Base-by-base conservation (phyloP, 2,888 invertebrate genomes). In the Pristionchus japonicus region DNA sequence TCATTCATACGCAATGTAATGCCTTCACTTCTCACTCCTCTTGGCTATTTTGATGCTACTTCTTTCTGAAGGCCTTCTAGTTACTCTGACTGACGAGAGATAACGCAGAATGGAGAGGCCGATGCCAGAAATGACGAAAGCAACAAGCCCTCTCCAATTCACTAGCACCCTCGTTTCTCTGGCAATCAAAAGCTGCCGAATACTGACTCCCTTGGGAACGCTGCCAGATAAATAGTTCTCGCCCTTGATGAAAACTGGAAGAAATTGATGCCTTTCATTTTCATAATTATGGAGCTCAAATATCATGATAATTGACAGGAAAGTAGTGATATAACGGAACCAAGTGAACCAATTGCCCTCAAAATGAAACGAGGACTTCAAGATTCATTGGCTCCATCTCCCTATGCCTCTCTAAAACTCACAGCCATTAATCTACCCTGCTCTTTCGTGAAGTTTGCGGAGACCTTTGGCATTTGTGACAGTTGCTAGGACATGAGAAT, bases 31-130 rank as follows among this genome's bases (percentile, higher is more conserved):
- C 70, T 20, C 70, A 15, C 70, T n/a, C n/a, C n/a, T n/a, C n/a
- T n/a, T n/a, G n/a, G n/a, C 70, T 70, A 70, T 37, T 77, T 77
- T 77, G 77, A 43, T 77, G 77, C 77, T n/a, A n/a, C n/a, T 77
- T 27, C 77, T 77, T 47, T 43, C 77, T 27, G 57, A 20, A 34
- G 34, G 20, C n/a, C n/a, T n/a, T n/a, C n/a, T n/a, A n/a, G n/a
- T n/a, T n/a, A n/a, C n/a, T n/a, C n/a, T n/a, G n/a, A n/a, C n/a
- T n/a, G n/a, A n/a, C n/a, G n/a, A n/a, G n/a, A n/a, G n/a, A n/a
- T n/a, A n/a, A n/a, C n/a, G n/a, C n/a, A n/a, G n/a, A n/a, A n/a
- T n/a, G n/a, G n/a, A n/a, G n/a, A n/a, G n/a, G n/a, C n/a, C n/a
- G n/a, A n/a, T n/a, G n/a, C n/a, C 7, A 43, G 43, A 23, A n/a